phyloP scores from a whole-genome alignment of 2,888 invertebrate genomes.

The Rhingia rostrata region DNA sequence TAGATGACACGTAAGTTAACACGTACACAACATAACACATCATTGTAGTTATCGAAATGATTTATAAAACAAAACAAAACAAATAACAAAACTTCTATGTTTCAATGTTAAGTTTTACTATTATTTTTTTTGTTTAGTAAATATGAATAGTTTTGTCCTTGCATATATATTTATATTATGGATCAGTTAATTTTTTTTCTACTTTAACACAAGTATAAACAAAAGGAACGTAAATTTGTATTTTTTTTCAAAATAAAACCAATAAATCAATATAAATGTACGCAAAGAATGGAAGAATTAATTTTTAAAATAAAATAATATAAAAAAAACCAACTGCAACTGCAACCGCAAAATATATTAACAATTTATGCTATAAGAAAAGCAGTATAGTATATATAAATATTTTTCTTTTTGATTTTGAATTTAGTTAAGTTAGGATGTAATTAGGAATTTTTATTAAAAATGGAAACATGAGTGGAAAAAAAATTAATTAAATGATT shows the following conservation, averaged over 20 bases:
- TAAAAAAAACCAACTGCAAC: constrained; percentile 42
- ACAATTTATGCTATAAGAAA: constrained; percentile 65
- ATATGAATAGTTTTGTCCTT: constrained; percentile 54
- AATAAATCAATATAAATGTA: constrained; percentile 45
- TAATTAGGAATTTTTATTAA: constrained; percentile 74
- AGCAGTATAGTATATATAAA: constrained; percentile 66
- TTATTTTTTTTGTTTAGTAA: constrained; percentile 45
- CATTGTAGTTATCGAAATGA: constrained; percentile 53
- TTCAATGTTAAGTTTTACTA: constrained; percentile 67
- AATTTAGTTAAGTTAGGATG: constrained; percentile 73
- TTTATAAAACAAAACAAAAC: constrained; percentile 18
- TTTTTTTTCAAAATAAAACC: constrained; percentile 32
- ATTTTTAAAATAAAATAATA: constrained; percentile 27
- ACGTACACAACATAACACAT: constrained; percentile 47
- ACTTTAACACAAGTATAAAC: constrained; percentile 52
- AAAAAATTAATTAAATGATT: constrained; percentile 61
- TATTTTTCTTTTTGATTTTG: constrained; percentile 51
- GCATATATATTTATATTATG: constrained; percentile 54
- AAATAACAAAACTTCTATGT: constrained; percentile 36
- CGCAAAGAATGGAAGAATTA: constrained; percentile 32
- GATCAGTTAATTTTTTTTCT: constrained; percentile 44
- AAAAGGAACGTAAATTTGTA: constrained; percentile 35
- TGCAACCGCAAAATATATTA: constrained; percentile 54
- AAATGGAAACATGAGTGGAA: constrained; percentile 57
- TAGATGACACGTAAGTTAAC: constrained; percentile 52